phyloP scores from a whole-genome alignment of 2,888 invertebrate genomes.

The Sinelater perroti region DNA sequence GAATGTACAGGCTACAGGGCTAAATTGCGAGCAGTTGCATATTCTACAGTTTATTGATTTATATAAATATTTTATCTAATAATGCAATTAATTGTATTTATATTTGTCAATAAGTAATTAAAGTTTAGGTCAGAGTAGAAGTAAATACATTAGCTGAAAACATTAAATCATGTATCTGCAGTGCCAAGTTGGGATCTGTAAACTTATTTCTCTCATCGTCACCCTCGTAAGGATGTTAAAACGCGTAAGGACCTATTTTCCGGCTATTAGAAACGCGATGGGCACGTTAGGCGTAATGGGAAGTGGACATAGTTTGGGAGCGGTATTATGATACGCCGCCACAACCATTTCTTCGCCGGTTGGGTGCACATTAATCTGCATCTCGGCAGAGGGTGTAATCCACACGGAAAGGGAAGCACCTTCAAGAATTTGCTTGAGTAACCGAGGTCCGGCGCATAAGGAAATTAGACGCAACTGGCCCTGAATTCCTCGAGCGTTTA shows the following conservation, averaged over 20 bases:
- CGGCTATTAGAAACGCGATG: constrained; percentile 50
- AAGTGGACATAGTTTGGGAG: constrained; percentile 44
- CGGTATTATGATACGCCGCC: constrained; percentile 45
- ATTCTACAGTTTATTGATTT: too few relatives aligned
- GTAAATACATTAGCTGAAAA: too few relatives aligned
- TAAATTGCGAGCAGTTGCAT: too few relatives aligned
- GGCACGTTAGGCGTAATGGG: constrained; percentile 42
- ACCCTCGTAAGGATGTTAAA: constrained; percentile 22
- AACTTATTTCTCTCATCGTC: constrained; percentile 25
- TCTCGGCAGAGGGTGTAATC: constrained; percentile 47
- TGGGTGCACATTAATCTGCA: constrained; percentile 61
- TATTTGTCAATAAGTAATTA: too few relatives aligned
- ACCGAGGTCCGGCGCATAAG: constrained; percentile 49
- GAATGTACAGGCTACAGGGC: too few relatives aligned
- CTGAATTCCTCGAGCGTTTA: constrained; percentile 60
- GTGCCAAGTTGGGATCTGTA: constrained; percentile 4
- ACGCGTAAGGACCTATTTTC: constrained; percentile 47
- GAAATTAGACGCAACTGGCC: constrained; percentile 53
- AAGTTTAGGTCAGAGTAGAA: too few relatives aligned
- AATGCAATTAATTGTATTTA: too few relatives aligned
- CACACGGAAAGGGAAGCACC: constrained; percentile 52
- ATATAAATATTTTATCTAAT: too few relatives aligned
- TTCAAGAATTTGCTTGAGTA: constrained; percentile 55
- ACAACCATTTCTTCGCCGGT: constrained; percentile 60
- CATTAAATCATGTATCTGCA: too few relatives aligned